Base-by-base conservation (phyloP, 2,113 vertebrate genomes). In the Harpagus bidentatus region DNA sequence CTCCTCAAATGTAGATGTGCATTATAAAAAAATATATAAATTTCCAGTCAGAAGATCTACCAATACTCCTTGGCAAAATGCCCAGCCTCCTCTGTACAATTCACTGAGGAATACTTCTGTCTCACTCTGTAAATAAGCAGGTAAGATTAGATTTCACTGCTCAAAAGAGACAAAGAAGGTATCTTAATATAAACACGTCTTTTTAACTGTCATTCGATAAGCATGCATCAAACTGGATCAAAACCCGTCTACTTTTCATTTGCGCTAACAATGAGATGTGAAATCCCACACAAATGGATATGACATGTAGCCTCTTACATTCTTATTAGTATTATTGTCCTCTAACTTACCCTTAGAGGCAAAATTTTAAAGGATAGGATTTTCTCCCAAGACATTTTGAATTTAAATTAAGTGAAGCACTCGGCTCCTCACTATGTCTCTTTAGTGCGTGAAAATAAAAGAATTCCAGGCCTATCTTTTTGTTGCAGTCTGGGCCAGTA, bases 311-410 rank as follows among this genome's bases (percentile, higher is more conserved):
- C 9, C 65, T 87, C 43, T 82, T 76, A 61, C 13, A 34, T 79
- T 93, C 65, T 56, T 89, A 53, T 61, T 95, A 82, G 38, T 26
- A 34, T 43, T 70, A 80, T 96, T 93, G 78, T 95, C 47, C 77
- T 89, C 36, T 15, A 61, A 43, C 11, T 91, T 95, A 87, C 26
- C 11, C 31, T 85, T 58, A 45, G 7, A 85, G 48, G 10, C 56
- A 90, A 93, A 93, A 90, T 84, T 95, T 94, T 87, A 84, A 94
- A 87, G 77, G 84, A 71, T 89, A 95, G 48, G 34, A 56, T 97
- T 95, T 93, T 93, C 55, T 95, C 81, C 73, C 84, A 71, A 97
- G 91, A 76, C 86, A 94, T 96, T 95, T 90, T 92, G n/a, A 72
- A 94, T 76, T 61, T 61, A 72, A 73, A 85, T 76, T 90, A 91